A percentile compares a stretch with the other conserved stretches of the same genome.
phyloP scores from a whole-genome alignment of 2,888 invertebrate genomes.

The Lithophane semibrunnea region DNA sequence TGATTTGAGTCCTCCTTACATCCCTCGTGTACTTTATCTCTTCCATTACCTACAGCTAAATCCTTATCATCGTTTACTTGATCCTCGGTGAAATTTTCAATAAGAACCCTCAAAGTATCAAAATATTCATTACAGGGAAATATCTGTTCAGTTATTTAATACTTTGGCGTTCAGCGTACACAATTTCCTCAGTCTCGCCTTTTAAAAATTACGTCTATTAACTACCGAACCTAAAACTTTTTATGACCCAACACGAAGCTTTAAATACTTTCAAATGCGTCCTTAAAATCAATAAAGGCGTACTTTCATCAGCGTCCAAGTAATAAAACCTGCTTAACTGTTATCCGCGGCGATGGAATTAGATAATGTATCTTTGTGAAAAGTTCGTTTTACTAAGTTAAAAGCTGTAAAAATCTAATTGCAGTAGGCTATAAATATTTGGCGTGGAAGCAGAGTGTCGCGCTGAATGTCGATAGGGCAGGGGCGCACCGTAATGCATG shows the following conservation, averaged over 20 bases:
- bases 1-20: slow-evolving; percentile 64
- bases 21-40: slow-evolving; percentile 60
- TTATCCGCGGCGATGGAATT: slow-evolving; percentile 86
- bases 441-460: slow-evolving; percentile 78
- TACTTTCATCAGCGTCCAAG: slow-evolving; percentile 86
- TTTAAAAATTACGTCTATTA: slow-evolving; percentile 80
- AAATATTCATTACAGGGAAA: slow-evolving; percentile 62
- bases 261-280: slow-evolving; percentile 86
- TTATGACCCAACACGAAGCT: slow-evolving; percentile 82
- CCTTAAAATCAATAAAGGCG: slow-evolving; percentile 88
- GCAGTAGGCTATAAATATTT: slow-evolving; percentile 86
- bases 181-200: slow-evolving; percentile 68
- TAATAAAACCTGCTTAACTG: slow-evolving; percentile 88
- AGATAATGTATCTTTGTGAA: slow-evolving; percentile 86
- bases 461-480: slow-evolving; percentile 82
- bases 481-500: slow-evolving; percentile 83
- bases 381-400: slow-evolving; percentile 79
- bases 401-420: slow-evolving; percentile 86
- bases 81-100: slow-evolving; percentile 55
- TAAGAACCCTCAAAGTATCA: slow-evolving; percentile 55
- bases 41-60: slow-evolving; percentile 59
- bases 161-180: slow-evolving; percentile 54
- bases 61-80: slow-evolving; percentile 58
- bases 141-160: slow-evolving; percentile 63
- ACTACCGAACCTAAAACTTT: slow-evolving; percentile 83